Evolutionary conservation across 1,140 invertebrate genomes (phyloP).

Genomic region (Drosophila pseudoobscura): DNA sequence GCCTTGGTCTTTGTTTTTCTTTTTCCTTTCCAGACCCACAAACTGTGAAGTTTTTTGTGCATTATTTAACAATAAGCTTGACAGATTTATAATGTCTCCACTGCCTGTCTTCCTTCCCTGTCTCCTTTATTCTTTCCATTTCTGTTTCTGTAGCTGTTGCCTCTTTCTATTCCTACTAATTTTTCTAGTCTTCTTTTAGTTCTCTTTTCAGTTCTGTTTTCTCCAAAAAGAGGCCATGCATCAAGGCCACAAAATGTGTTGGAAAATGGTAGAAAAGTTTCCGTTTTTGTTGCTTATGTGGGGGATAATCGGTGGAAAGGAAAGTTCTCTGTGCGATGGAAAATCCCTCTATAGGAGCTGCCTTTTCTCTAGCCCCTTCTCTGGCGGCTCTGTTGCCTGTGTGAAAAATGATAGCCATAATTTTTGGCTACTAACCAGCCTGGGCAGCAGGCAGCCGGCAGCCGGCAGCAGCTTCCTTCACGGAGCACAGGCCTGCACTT

Average conservation of each 20-base stretch:
- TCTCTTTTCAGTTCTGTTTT: not conserved
- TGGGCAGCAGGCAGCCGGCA: conserved; percentile 25
- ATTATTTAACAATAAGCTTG: conserved; percentile 62
- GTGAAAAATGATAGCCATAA: conserved; percentile 77
- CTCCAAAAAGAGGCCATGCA: conserved; percentile 21
- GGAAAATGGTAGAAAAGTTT: conserved; percentile 36
- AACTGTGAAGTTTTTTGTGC: conserved; percentile 35
- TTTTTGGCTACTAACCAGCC: conserved; percentile 76
- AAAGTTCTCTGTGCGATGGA: conserved; percentile 6
- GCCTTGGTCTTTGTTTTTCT: not conserved
- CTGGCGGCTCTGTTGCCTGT: conserved; percentile 22
- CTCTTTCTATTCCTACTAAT: conserved; percentile 19
- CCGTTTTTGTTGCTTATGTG: conserved; percentile 34
- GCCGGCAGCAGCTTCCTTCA: conserved; percentile 8
- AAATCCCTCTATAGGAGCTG: too few species aligned
- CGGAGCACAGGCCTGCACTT: conserved; percentile 21
- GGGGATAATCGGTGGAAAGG: conserved; percentile 46
- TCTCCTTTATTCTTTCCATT: not conserved
- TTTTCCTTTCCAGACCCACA: conserved; percentile 5
- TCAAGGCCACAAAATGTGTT: conserved; percentile 24
- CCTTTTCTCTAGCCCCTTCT: not conserved
- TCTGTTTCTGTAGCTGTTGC: not conserved
- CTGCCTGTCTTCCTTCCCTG: conserved; percentile 23
- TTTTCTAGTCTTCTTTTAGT: too few species aligned
- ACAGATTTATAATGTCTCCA: conserved; percentile 61